Percentiles rank a stretch among this genome's conserved stretches.
phyloP scores from a whole-genome alignment of 2,888 invertebrate genomes.

The Rhodophaea formosa region DNA sequence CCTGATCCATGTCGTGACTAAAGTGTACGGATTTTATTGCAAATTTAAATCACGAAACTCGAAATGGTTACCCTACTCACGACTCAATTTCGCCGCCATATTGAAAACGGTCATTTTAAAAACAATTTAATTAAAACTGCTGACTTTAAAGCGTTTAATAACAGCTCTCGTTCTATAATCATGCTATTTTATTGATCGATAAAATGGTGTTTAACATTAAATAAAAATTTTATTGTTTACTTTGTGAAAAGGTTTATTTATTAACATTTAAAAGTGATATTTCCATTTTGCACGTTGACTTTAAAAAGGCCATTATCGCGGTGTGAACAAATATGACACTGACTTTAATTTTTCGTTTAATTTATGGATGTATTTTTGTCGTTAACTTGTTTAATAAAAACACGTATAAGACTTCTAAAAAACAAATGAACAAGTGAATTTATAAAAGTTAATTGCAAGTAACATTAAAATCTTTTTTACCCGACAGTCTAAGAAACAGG shows the following conservation, averaged over 20 bases:
- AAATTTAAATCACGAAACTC: not conserved
- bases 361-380: not conserved
- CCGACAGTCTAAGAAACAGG: no score
- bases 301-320: not conserved
- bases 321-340: not conserved
- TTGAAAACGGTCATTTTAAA: constrained; percentile 8
- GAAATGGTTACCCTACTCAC: not conserved
- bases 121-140: constrained; percentile 19
- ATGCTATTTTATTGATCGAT: constrained; percentile 7
- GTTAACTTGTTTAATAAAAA: no score
- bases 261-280: no score
- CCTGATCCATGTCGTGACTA: no score
- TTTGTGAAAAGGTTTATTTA: not conserved
- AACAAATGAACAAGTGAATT: no score
- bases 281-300: no score
- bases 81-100: constrained; percentile 11
- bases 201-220: not conserved
- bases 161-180: constrained; percentile 4
- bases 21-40: no score
- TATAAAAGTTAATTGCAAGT: no score
- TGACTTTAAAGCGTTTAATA: constrained; percentile 8
- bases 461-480: no score
- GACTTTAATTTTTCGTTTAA: not conserved
- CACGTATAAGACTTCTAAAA: no score
- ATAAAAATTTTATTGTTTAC: not conserved